These are phyloP conservation scores for Callyntrura sp. DNA, from an alignment of 2,888 invertebrate genomes.

Conservation along the genomic window DNA sequence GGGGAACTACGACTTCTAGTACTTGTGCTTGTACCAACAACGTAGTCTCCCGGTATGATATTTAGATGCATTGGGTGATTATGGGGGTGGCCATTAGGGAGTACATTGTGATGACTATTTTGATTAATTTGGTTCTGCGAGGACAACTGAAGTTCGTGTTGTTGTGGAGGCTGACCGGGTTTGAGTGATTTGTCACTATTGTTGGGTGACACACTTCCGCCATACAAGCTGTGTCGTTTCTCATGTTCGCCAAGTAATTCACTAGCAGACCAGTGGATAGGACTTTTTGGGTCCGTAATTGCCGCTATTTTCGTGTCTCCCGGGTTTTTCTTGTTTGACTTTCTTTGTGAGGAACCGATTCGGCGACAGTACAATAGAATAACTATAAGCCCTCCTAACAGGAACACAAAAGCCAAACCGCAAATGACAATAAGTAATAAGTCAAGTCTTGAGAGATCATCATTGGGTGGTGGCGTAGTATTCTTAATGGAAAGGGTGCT, in stretches of 20 bases:
- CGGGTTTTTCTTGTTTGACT: slow-evolving; percentile 80
- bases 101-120: slow-evolving; percentile 73
- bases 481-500: slow-evolving; percentile 80
- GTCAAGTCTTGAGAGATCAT: slow-evolving; percentile 81
- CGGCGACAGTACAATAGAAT: slow-evolving; percentile 82
- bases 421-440: slow-evolving; percentile 82
- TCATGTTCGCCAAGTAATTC: slow-evolving; percentile 88
- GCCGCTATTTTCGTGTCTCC: slow-evolving; percentile 83
- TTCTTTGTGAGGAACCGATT: slow-evolving; percentile 79
- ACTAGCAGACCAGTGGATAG: slow-evolving; percentile 87
- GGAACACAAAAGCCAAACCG: slow-evolving; percentile 81
- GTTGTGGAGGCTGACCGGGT: slow-evolving; percentile 62
- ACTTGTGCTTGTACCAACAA: slow-evolving; percentile 75
- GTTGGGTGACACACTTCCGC: slow-evolving; percentile 81
- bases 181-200: slow-evolving; percentile 77
- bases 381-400: slow-evolving; percentile 81
- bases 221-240: slow-evolving; percentile 87
- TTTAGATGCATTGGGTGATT: slow-evolving; percentile 79
- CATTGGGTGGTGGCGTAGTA: slow-evolving; percentile 82
- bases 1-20: slow-evolving; percentile 82
- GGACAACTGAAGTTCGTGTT: slow-evolving; percentile 77
- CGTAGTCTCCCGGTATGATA: slow-evolving; percentile 80
- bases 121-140: slow-evolving; percentile 73
- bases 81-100: slow-evolving; percentile 76
- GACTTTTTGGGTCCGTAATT: slow-evolving; percentile 83